Percentiles rank a stretch among this genome's conserved stretches.
These are phyloP conservation scores for Pseudomyrmex sp. DNA, from an alignment of 1,140 invertebrate species.

Conservation along the genomic window DNA sequence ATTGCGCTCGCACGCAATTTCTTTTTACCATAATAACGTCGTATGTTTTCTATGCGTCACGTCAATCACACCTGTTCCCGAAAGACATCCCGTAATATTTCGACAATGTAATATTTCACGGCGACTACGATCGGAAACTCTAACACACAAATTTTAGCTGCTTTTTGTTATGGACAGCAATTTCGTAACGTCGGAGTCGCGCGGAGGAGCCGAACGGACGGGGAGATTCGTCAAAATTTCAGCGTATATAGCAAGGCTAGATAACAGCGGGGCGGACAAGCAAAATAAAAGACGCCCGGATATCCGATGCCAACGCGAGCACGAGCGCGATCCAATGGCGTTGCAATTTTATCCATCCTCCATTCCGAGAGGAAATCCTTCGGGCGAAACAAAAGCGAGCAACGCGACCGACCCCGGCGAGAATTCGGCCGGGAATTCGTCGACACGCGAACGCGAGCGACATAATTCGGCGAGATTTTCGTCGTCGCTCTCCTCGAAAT, in stretches of 20 bases:
- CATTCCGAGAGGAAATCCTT: constrained; percentile 59
- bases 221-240: constrained; percentile 58
- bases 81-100: constrained; percentile 36
- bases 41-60: background rate
- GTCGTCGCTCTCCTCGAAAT: constrained; percentile 37
- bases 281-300: constrained; percentile 60
- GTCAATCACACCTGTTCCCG: background rate
- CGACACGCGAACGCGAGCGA: constrained; percentile 31
- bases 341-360: constrained; percentile 59
- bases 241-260: constrained; percentile 42
- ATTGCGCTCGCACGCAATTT: background rate
- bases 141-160: constrained; percentile 53
- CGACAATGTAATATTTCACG: constrained; percentile 40
- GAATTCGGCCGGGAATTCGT: constrained; percentile 49
- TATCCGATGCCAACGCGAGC: constrained; percentile 44
- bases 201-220: constrained; percentile 23
- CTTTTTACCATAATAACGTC: background rate
- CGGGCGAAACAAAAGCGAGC: constrained; percentile 56
- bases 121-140: constrained; percentile 34
- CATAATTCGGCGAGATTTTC: constrained; percentile 58
- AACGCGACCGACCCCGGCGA: constrained; percentile 22
- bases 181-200: constrained; percentile 49
- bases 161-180: constrained; percentile 57
- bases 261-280: constrained; percentile 57
- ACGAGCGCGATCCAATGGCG: constrained; percentile 42